Evolutionary conservation across 2,113 vertebrate species (phyloP), one percentile per base, ranked within the genome.

Genomic region (Dromaius novaehollandiae): DNA sequence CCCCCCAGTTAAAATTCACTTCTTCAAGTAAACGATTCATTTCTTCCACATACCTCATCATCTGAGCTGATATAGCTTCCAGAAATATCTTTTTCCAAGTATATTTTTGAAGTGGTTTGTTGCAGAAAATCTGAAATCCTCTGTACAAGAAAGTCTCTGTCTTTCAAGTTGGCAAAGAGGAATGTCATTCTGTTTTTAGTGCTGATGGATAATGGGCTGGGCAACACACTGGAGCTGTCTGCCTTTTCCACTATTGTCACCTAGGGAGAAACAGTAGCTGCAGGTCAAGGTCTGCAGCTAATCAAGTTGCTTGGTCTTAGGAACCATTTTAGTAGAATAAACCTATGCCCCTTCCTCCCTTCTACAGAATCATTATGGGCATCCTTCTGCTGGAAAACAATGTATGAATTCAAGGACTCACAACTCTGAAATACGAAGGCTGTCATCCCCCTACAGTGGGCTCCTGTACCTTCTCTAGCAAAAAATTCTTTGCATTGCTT

Each of bases 121-220:
- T 99, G 99, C 95, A 99, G 98, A 95, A 99, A 99, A 96, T 99
- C 99, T 0, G 99, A 99, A 97, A 99, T 99, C 97, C 99, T 98
- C 97, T 99, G 99, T 76, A 99, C 99, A 56, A 99, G 98, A 90
- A 99, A 99, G 98, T 99, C 99, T 90, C 99, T 97, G 74, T 99
- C 99, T 97, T 99, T 99, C 95, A 99, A 97, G 94, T 99, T 99
- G 95, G 99, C 99, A 65, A 99, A 99, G 30, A 99, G 98, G 90
- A 99, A 99, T 0, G 99, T 99, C 99, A 99, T 99, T n/a, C 99
- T 98, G 94, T 99, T 99, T 97, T 99, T 99, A 7, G 99, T 99
- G 96, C 99, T 99, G 98, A 99, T 99, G 51, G 99, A 99, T 60
- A 99, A 96, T 0, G 99, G 99, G 88, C 99, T 99, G 42, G 99